Evolutionary conservation across 2,797 vertebrate species (phyloP), one percentile per base, ranked within the genome.

Genomic region (Lemur catta): DNA sequence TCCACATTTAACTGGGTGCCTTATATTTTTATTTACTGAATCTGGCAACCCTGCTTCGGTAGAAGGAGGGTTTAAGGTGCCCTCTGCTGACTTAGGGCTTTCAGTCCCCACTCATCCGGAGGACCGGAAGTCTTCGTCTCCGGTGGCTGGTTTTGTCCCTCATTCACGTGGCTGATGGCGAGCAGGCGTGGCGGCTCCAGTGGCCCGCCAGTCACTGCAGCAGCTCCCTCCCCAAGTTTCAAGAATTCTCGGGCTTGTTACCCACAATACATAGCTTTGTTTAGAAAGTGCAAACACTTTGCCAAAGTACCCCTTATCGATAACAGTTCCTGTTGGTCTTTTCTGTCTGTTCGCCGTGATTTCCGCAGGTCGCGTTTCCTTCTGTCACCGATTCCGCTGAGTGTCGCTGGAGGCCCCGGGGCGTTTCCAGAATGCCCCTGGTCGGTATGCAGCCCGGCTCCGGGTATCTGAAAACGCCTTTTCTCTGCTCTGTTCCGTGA

Each of bases 161-260:
- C 18, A 0, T 15, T 46, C 72, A 38, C 30, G 2, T 20, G 43
- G 57, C 65, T 38, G 22, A 1, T 1, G 26, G n/a, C 20, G 50
- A 15, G 1, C n/a, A 0, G 11, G 38, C 7, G 1, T 20, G 59
- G 24, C 22, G 33, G 52, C 30, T 7, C 20, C 43, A 3, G 52
- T n/a, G 11, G 65, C 22, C 78, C 3, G 0, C 18, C 35, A 11
- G 6, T 12, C 22, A 15, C 35, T 3, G 11, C 0, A 28, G 22
- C 87, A 41, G 46, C 61, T 30, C 6, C n/a, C 69, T 72, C 67
- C 86, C 75, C 13, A 48, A 80, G 30, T 48, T 33, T 52, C 46
- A 2, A 61, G 43, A 48, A 33, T 76, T 52, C 59, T 89, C 65
- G 7, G 55, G 7, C 33, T 28, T 72, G 33, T 9, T 9, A 22